Conservation (phyloP, 2,797 vertebrate species). For the Falco peregrinus region DNA sequence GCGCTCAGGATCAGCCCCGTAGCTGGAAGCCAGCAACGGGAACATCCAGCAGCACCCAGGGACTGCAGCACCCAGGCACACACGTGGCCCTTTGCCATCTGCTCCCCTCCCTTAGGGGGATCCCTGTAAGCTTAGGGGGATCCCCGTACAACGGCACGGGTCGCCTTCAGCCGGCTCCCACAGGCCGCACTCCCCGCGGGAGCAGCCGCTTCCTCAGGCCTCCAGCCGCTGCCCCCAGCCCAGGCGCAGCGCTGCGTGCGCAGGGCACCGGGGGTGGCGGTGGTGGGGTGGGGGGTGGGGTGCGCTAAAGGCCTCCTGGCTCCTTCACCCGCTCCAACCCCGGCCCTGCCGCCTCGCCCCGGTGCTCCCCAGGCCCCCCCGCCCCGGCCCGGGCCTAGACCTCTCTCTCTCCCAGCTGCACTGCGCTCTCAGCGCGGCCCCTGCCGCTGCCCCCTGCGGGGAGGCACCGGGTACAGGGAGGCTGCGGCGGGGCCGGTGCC, state of each 20-base stretch:
- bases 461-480: not conserved
- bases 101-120: not conserved
- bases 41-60: not conserved
- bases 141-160: accelerated
- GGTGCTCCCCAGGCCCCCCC: no score
- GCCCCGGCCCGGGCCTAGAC: accelerated
- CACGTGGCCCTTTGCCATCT: accelerated
- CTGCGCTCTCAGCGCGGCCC: accelerated
- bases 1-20: not conserved
- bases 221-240: accelerated
- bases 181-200: accelerated
- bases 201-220: not conserved
- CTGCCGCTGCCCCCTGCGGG: accelerated
- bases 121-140: no score
- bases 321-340: not conserved
- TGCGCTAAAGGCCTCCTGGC: accelerated
- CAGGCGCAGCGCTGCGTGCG: accelerated
- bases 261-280: accelerated
- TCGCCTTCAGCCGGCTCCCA: accelerated
- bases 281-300: no score
- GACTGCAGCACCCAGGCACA: not conserved
- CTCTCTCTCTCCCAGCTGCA: not conserved
- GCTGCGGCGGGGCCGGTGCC: not conserved
- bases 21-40: not conserved
- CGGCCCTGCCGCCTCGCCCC: not conserved